Evolutionary conservation across 92 coral and sea anemone species (phyloP).

Genomic region (Epizoanthus illoricatus): DNA sequence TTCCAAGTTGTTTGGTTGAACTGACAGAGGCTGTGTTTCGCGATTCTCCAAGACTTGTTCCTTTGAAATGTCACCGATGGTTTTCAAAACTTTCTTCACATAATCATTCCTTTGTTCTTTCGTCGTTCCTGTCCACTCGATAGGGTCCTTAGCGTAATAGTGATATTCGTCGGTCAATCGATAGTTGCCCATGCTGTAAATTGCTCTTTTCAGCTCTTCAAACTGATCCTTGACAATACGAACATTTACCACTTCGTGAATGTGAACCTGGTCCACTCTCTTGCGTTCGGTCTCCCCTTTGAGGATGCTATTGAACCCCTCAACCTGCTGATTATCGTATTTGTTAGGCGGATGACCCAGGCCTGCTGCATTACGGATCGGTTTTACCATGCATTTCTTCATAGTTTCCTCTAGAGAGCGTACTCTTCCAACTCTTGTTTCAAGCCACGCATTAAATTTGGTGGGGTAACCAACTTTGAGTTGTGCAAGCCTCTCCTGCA

Average conservation of each 20-base stretch:
- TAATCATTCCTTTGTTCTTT: slow-evolving; percentile 3
- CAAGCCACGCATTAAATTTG: slow-evolving; percentile 1
- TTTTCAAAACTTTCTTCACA: slow-evolving; percentile 16
- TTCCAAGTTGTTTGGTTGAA: slow-evolving; percentile 21
- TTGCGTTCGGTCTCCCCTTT: slow-evolving; percentile 16
- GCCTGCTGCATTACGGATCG: slow-evolving; percentile 22
- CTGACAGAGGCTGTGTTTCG: slow-evolving; percentile 1
- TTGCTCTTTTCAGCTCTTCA: slow-evolving; percentile 33
- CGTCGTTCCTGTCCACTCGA: slow-evolving; percentile 25
- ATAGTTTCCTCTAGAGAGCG: slow-evolving; percentile 20
- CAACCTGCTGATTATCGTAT: slow-evolving; percentile 12
- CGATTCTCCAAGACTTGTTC: background rate
- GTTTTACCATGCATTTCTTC: slow-evolving; percentile 25
- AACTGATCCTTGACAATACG: slow-evolving; percentile 20
- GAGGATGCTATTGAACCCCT: slow-evolving; percentile 16
- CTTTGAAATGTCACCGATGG: background rate
- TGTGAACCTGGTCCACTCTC: background rate
- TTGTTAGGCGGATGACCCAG: slow-evolving; percentile 22
- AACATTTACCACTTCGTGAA: slow-evolving; percentile 33
- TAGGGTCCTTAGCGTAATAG: slow-evolving; percentile 6
- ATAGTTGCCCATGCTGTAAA: slow-evolving; percentile 40
- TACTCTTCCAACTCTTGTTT: slow-evolving; percentile 7
- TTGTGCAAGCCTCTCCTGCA: slow-evolving; percentile 16
- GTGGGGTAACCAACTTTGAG: slow-evolving; percentile 1
- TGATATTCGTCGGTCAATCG: slow-evolving; percentile 23